These are phyloP conservation scores for Platichthys flesus DNA, from an alignment of 2,113 vertebrate species.

Conservation along the genomic window DNA sequence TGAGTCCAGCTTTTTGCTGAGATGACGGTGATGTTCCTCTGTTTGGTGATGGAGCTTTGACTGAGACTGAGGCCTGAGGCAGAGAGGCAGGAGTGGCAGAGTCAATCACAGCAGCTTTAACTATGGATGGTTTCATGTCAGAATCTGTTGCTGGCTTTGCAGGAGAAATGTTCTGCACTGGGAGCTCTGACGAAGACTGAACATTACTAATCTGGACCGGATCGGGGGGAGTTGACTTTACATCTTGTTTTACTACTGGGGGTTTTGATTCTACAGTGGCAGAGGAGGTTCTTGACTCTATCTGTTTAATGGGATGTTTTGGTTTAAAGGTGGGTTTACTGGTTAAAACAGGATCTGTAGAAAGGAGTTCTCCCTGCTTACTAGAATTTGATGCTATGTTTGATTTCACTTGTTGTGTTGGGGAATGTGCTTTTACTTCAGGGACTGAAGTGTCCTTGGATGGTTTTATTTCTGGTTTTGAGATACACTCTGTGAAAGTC, in stretches of 20 bases:
- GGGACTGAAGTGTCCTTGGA: not conserved
- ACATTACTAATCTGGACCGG: no score
- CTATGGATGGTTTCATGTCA: slow-evolving; percentile 68
- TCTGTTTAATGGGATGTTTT: not conserved
- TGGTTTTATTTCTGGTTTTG: slow-evolving; percentile 38
- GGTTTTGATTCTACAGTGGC: no score
- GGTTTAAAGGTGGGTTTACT: slow-evolving; percentile 16
- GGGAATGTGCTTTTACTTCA: slow-evolving; percentile 40
- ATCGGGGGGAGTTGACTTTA: no score
- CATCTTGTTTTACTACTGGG: no score
- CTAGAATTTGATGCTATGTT: not conserved
- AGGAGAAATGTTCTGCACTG: slow-evolving; percentile 14
- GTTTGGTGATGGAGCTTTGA: slow-evolving; percentile 68
- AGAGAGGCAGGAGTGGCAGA: slow-evolving; percentile 75
- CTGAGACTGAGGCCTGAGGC: slow-evolving; percentile 76
- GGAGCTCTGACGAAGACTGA: no score
- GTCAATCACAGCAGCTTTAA: slow-evolving; percentile 72
- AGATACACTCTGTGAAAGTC: slow-evolving; percentile 7
- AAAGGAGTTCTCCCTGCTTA: slow-evolving; percentile 3
- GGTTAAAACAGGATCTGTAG: not conserved
- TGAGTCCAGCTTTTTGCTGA: slow-evolving; percentile 71
- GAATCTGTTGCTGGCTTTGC: slow-evolving; percentile 65
- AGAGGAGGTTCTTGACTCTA: no score
- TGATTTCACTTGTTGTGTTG: slow-evolving; percentile 19
- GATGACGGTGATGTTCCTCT: slow-evolving; percentile 70